Evolutionary conservation across 2,888 invertebrate genomes (phyloP).

Genomic region (Eupithecia centaureata): DNA sequence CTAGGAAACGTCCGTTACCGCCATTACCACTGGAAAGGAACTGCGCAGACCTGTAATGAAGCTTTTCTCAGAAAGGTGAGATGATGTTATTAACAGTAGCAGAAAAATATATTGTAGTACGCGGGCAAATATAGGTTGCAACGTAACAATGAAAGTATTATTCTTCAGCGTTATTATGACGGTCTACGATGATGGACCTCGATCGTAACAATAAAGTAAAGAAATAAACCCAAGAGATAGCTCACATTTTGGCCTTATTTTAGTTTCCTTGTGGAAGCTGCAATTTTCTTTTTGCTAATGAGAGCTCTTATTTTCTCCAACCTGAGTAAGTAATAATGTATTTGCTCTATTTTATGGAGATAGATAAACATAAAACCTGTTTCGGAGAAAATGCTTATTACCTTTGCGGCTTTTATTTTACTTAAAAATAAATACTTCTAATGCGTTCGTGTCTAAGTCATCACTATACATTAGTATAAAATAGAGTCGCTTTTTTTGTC

Average conservation of each 20-base stretch:
- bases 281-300: slow-evolving; percentile 82
- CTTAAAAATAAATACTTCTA: background rate
- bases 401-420: background rate
- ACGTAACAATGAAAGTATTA: slow-evolving; percentile 29
- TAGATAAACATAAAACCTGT: slow-evolving; percentile 32
- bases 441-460: too few relatives aligned
- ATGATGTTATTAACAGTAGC: slow-evolving; percentile 8
- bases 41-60: slow-evolving; percentile 94
- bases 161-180: slow-evolving; percentile 35
- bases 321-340: slow-evolving; percentile 4
- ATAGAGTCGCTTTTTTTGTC: too few relatives aligned
- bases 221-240: slow-evolving; percentile 61
- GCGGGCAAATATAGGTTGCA: slow-evolving; percentile 6
- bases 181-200: slow-evolving; percentile 29
- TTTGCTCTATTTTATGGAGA: slow-evolving; percentile 22
- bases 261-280: slow-evolving; percentile 74
- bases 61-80: slow-evolving; percentile 94
- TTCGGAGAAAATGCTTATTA: background rate
- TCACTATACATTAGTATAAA: too few relatives aligned
- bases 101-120: background rate
- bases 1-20: slow-evolving; percentile 88
- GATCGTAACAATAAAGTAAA: slow-evolving; percentile 45
- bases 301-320: slow-evolving; percentile 72
- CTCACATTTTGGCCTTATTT: slow-evolving; percentile 80
- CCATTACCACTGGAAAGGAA: slow-evolving; percentile 93